Evolutionary conservation across 2,888 invertebrate species (phyloP), one percentile per base, ranked within the genome.

Genomic region (Scaeva pyrastri): DNA sequence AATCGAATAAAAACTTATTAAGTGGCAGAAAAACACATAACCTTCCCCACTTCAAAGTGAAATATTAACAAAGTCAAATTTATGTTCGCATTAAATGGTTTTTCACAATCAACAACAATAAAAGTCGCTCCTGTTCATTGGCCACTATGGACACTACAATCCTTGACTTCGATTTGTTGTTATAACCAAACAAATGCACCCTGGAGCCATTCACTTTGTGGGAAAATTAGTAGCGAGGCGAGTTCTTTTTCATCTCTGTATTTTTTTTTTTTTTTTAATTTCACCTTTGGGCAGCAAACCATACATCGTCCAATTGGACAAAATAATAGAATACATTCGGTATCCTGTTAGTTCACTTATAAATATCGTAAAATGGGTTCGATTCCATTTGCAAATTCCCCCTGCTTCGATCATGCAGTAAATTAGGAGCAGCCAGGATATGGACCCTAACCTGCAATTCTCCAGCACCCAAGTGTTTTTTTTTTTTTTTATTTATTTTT

Each of bases 211-310:
- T 64, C 86, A 71, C 77, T 86, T 86, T 82, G 82, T 82, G 73
- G 50, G 41, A 74, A 86, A 80, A 86, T 86, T 82, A 86, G 86
- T 80, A 71, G 71, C 26, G n/a, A n/a, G n/a, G 36, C 55, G 55
- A 50, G 50, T 43, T 76, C 68, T 74, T 78, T 74, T 60, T 58
- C 74, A 77, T 58, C n/a, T 41, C 23, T 23, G 26, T 52, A 74
- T 58, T 62, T 45, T 45, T 62, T 71, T 85, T 83, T 80, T 80
- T 88, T 85, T 88, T 88, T 87, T 88, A 88, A 60, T 88, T 88
- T 87, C 75, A 83, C 84, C 87, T 70, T 43, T 71, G 52, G 76
- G 77, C 71, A 21, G 8, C 31, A 19, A 39, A 48, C 64, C 64
- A 66, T 48, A 26, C 26, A 26, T 26, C 66, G 56, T 81, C 82